Base-by-base conservation (phyloP, 92 coral and sea anemone genomes). In the Parazoanthus swiftii region DNA sequence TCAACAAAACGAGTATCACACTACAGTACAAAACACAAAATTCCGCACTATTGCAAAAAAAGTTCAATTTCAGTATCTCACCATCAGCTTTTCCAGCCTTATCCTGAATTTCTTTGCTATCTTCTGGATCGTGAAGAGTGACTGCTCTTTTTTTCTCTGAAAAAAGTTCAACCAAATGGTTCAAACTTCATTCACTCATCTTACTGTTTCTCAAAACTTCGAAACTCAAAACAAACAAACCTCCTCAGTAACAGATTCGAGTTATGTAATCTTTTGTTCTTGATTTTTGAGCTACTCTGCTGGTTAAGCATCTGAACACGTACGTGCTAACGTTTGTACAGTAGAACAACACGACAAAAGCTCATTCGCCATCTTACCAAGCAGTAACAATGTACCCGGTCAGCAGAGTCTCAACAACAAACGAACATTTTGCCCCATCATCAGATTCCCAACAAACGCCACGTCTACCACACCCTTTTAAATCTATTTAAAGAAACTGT, bases 61-160 rank as follows among this genome's bases (percentile, higher is more conserved):
- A 16, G 33, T 8, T 68, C 13, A 25, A 68, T 18, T 68, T 68
- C 35, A 8, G 7, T 29, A 72, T 25, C 76, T 29, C 76, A 72
- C 76, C 76, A 72, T 72, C 76, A 9, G 42, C 18, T 72, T 29
- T 33, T 33, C 76, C 76, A 26, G 76, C 8, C 37, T 72, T 72
- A 29, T 72, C 76, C 37, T 72, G 42, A 25, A 72, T 72, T 72
- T 72, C 76, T 23, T 72, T 72, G 76, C 76, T 72, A 23, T 72
- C 76, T 36, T 72, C 76, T 8, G 76, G 76, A 72, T 72, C 25
- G 76, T 72, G 39, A 72, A 72, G 76, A 13, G 76, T 72, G 76
- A 29, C 39, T 72, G 76, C 76, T 72, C 76, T 72, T 72, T 72
- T 9, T 29, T 72, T 72, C 76, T 72, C 76, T 72, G 38, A 26